Evolutionary conservation across 2,888 invertebrate genomes (phyloP).

Genomic region (Ceraclea dissimilis): DNA sequence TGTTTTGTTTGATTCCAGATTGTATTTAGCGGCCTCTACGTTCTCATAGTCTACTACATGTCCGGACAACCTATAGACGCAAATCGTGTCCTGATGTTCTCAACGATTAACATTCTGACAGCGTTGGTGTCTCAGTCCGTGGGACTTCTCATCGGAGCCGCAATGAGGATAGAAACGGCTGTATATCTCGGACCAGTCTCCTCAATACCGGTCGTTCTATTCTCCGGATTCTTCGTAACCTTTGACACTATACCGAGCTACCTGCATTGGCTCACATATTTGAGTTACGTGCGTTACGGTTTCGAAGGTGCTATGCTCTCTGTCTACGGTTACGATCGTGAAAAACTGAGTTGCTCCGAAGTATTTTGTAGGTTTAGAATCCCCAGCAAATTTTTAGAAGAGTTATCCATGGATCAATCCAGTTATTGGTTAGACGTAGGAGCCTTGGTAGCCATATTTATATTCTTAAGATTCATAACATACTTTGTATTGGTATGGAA

Average conservation of each 20-base stretch:
- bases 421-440: slow-evolving; percentile 78
- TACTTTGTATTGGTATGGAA: slow-evolving; percentile 80
- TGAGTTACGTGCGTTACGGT: slow-evolving; percentile 85
- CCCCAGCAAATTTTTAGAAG: slow-evolving; percentile 74
- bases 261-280: slow-evolving; percentile 81
- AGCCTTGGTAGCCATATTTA: slow-evolving; percentile 72
- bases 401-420: slow-evolving; percentile 74
- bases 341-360: slow-evolving; percentile 72
- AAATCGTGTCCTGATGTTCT: slow-evolving; percentile 73
- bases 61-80: slow-evolving; percentile 91
- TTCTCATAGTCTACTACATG: slow-evolving; percentile 89
- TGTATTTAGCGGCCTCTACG: slow-evolving; percentile 77
- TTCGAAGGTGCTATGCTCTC: slow-evolving; percentile 90
- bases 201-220: slow-evolving; percentile 84
- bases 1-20: slow-evolving; percentile 52
- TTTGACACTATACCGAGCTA: slow-evolving; percentile 86
- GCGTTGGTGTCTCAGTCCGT: slow-evolving; percentile 89
- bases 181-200: slow-evolving; percentile 80
- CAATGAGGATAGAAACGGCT: slow-evolving; percentile 75
- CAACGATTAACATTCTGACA: slow-evolving; percentile 66
- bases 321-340: slow-evolving; percentile 82
- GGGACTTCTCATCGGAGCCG: slow-evolving; percentile 88
- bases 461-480: slow-evolving; percentile 68
- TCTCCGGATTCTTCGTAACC: slow-evolving; percentile 92
- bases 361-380: slow-evolving; percentile 78